A percentile compares a stretch with the other conserved stretches of the same genome.
These are phyloP conservation scores for Drepana arcuata DNA, from an alignment of 1,140 invertebrate species.

Conservation along the genomic window DNA sequence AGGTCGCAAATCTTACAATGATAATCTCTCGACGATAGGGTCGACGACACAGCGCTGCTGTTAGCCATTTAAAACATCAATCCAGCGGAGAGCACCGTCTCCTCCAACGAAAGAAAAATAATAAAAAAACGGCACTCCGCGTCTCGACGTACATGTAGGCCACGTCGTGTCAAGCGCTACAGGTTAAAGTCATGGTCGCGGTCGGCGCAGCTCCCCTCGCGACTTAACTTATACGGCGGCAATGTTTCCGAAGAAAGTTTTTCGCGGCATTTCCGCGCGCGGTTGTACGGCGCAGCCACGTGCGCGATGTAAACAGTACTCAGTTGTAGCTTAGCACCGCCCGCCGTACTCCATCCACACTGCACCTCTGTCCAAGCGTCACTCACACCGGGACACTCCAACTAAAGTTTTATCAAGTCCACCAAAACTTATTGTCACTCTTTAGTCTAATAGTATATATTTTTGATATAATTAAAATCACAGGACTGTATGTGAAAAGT, in stretches of 20 bases:
- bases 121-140: constrained; percentile 52
- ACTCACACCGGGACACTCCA: constrained; percentile 8
- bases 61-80: constrained; percentile 71
- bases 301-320: constrained; percentile 64
- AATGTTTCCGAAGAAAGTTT: constrained; percentile 61
- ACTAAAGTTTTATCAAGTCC: constrained; percentile 16
- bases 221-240: constrained; percentile 36
- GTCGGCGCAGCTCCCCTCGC: constrained; percentile 25
- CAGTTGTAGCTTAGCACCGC: no score
- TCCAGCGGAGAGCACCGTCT: constrained; percentile 57
- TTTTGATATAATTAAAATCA: constrained; percentile 47
- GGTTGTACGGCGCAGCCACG: constrained; percentile 50
- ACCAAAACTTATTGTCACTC: constrained; percentile 4
- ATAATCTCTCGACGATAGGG: constrained; percentile 66
- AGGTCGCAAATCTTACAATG: constrained; percentile 83
- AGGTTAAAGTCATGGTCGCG: constrained; percentile 49
- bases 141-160: constrained; percentile 57
- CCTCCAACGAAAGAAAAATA: constrained; percentile 67
- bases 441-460: background rate
- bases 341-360: constrained; percentile 15
- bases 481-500: constrained; percentile 29
- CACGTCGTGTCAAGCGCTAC: constrained; percentile 40
- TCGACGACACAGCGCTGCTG: constrained; percentile 68
- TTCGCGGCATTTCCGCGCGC: constrained; percentile 56
- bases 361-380: constrained; percentile 3